phyloP scores from a whole-genome alignment of 2,113 vertebrate genomes.

The Tursiops truncatus region DNA sequence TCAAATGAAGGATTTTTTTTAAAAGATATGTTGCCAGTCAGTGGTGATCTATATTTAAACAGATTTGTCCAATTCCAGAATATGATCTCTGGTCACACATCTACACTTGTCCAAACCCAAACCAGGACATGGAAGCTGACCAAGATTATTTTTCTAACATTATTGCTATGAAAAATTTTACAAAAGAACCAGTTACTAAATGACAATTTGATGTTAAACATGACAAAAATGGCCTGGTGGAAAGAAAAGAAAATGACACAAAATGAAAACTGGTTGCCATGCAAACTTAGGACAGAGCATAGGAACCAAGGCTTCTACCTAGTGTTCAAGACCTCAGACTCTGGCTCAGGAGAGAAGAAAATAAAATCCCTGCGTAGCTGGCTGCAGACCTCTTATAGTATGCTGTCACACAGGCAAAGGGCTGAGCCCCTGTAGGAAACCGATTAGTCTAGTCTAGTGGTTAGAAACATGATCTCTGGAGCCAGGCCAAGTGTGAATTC shows the following conservation, averaged over 20 bases:
- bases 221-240: background rate
- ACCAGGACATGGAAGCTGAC: background rate
- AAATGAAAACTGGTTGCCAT: background rate
- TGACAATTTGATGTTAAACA: background rate
- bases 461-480: background rate
- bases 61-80: background rate
- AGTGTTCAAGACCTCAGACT: background rate
- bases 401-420: background rate
- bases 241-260: background rate
- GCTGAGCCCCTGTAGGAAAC: background rate
- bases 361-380: background rate
- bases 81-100: background rate
- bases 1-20: background rate
- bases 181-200: background rate
- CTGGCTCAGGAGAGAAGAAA: background rate
- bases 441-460: background rate
- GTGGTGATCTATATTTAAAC: background rate
- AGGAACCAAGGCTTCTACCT: background rate
- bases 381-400: accelerated
- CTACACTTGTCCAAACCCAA: background rate
- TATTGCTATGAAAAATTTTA: background rate
- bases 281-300: background rate
- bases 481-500: background rate
- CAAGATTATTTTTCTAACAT: background rate
- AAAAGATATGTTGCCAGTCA: background rate